Percentiles rank a stretch among this genome's conserved stretches.
phyloP scores from a whole-genome alignment of 2,888 invertebrate genomes.

The Dolichopus griseipennis region DNA sequence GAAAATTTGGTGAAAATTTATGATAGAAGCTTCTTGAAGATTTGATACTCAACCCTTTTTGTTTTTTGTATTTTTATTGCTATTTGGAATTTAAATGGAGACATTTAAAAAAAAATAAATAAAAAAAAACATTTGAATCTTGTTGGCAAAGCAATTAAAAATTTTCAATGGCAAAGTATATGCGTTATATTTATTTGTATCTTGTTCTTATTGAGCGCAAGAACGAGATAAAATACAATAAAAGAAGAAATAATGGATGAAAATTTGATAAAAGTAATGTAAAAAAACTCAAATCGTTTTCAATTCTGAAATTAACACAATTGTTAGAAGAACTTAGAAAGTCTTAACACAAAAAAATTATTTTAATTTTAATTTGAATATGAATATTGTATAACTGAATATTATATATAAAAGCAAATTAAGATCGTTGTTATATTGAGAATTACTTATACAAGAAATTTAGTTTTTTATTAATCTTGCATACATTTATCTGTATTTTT shows the following conservation, averaged over 20 bases:
- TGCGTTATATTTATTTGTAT: too few relatives aligned
- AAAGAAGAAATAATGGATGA: too few relatives aligned
- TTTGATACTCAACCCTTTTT: too few relatives aligned
- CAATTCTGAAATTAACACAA: not conserved
- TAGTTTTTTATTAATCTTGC: too few relatives aligned
- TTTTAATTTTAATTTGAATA: not conserved
- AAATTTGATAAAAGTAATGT: too few relatives aligned
- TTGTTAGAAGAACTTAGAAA: not conserved
- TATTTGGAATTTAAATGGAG: not conserved
- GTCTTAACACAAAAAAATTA: not conserved
- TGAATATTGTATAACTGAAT: too few relatives aligned
- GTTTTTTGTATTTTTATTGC: not conserved
- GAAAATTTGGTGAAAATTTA: slow-evolving; percentile 1
- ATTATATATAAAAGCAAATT: too few relatives aligned
- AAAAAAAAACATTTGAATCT: not conserved
- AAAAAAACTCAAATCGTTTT: not conserved
- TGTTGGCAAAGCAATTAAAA: slow-evolving; percentile 1
- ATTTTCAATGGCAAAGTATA: not conserved
- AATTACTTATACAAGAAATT: too few relatives aligned
- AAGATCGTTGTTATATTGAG: too few relatives aligned
- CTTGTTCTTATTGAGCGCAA: too few relatives aligned
- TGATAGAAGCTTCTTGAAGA: not conserved
- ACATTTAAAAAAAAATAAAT: not conserved
- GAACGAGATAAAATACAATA: too few relatives aligned
- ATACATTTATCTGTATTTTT: too few relatives aligned